Evolutionary conservation across 1,140 invertebrate species (phyloP), one percentile per base, ranked within the genome.

Genomic region (Camponotus vicinus): DNA sequence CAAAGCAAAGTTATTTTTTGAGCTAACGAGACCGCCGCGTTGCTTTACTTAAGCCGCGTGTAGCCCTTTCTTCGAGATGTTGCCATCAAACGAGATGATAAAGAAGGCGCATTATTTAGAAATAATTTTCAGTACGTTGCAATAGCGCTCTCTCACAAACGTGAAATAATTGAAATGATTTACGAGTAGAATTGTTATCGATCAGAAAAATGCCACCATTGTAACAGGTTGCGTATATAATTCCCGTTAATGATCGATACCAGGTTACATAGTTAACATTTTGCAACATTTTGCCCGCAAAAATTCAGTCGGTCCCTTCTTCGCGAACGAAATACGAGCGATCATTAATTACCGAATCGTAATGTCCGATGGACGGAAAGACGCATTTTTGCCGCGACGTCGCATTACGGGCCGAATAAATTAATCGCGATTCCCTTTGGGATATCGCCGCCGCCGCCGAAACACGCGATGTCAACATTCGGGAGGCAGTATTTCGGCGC

Each of bases 1-100:
- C 40, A 59, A 18, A 75, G 55, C 71, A 21, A 82, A 86, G 57
- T 90, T 90, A 90, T 90, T 88, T 90, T 90, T 90, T 70, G 64
- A 86, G 73, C 82, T 42, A 78, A 57, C 82, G 55, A 7, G 40
- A 42, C 61, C 4, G 52, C 52, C 52, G 49, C 37, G 21, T 75
- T 27, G 76, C 88, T 86, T 86, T 64, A 70, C 55, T 76, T 86
- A 89, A 89, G 40, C 79, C 85, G 21, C 21, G 59, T 69, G 34
- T 37, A 55, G 32, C 66, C 40, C 64, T 32, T 80, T 70, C 45
- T 55, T 57, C 45, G 34, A 66, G 27, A 64, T 15, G 37, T 42
- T 18, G n/a, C n/a, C 13, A 9, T 80, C 64, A 55, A 70, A 37
- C 15, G 32, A 3, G 27, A 70, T 34, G 77, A 40, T 55, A 55